phyloP scores from a whole-genome alignment of 2,888 invertebrate species.

The Hyppa rectilinea region DNA sequence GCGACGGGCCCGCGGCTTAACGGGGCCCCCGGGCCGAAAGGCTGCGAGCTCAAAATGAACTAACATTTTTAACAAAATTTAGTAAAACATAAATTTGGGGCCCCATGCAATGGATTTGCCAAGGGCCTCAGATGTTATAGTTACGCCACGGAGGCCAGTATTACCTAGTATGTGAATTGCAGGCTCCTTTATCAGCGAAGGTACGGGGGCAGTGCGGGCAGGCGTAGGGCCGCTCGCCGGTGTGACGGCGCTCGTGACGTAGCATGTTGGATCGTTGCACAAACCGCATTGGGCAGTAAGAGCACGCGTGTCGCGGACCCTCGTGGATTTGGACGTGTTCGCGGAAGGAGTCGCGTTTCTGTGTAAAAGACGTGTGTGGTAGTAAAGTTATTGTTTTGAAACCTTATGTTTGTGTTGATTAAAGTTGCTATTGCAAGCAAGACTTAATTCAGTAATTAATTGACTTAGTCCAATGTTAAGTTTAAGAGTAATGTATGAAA shows the following conservation, averaged over 20 bases:
- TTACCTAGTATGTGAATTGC: conserved; percentile 87
- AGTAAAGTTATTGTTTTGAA: conserved; percentile 1
- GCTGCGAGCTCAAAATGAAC: too few species aligned
- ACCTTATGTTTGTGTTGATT: not conserved
- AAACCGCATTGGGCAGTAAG: conserved; percentile 91
- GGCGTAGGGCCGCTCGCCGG: conserved; percentile 90
- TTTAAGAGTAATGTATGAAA: not conserved
- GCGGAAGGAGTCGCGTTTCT: conserved; percentile 90
- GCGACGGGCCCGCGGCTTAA: too few species aligned
- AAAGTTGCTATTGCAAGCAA: not conserved
- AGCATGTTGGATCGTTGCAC: conserved; percentile 91
- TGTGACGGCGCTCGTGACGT: conserved; percentile 90
- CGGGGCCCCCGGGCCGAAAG: too few species aligned
- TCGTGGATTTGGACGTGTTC: conserved; percentile 91
- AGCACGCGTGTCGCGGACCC: conserved; percentile 91
- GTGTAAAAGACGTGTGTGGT: conserved; percentile 25
- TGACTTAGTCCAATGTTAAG: not conserved
- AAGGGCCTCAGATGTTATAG: too few species aligned
- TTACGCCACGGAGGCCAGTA: too few species aligned
- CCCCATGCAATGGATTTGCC: too few species aligned
- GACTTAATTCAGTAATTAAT: not conserved
- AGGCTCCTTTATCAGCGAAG: conserved; percentile 91
- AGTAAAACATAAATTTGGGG: too few species aligned
- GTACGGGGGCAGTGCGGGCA: conserved; percentile 89
- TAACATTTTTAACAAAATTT: too few species aligned